Evolutionary conservation across 2,113 vertebrate genomes (phyloP).

Genomic region (Leptosomus discolor): DNA sequence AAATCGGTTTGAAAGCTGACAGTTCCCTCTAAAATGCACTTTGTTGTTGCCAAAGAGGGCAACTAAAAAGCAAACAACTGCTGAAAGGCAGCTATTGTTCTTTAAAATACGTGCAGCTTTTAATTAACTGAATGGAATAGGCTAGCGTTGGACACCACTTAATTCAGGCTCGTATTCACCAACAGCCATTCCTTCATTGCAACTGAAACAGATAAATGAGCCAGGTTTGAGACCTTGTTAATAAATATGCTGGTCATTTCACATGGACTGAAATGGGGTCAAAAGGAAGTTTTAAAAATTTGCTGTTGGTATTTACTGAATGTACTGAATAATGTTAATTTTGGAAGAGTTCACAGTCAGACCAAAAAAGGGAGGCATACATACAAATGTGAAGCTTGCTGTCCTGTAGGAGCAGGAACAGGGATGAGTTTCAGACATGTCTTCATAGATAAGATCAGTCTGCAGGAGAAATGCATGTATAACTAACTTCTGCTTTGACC

Average conservation of each 20-base stretch:
- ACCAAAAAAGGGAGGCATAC: not conserved
- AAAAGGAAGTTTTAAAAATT: conserved; percentile 32
- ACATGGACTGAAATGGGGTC: not conserved
- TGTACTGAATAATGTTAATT: conserved; percentile 18
- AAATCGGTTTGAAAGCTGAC: conserved; percentile 26
- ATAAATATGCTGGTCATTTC: conserved; percentile 39
- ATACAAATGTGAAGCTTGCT: not conserved
- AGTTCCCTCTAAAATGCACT: conserved; percentile 26
- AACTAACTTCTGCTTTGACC: not conserved
- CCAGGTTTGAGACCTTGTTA: conserved; percentile 8
- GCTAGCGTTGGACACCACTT: not conserved
- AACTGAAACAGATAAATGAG: not conserved
- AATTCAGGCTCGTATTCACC: not conserved
- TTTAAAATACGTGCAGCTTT: conserved; percentile 20
- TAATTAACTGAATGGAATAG: conserved; percentile 42
- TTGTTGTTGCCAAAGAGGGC: conserved; percentile 40
- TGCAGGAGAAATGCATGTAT: not conserved
- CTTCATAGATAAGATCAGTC: not conserved
- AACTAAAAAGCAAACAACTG: conserved; percentile 54
- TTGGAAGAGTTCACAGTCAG: conserved; percentile 9
- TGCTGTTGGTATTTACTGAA: conserved; percentile 11
- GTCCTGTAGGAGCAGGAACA: not conserved
- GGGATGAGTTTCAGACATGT: not conserved
- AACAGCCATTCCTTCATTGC: not conserved
- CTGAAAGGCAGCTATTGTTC: conserved; percentile 59